Base-by-base conservation (phyloP, 2,797 vertebrate genomes). In the Ctenochaetus hawaiiensis region DNA sequence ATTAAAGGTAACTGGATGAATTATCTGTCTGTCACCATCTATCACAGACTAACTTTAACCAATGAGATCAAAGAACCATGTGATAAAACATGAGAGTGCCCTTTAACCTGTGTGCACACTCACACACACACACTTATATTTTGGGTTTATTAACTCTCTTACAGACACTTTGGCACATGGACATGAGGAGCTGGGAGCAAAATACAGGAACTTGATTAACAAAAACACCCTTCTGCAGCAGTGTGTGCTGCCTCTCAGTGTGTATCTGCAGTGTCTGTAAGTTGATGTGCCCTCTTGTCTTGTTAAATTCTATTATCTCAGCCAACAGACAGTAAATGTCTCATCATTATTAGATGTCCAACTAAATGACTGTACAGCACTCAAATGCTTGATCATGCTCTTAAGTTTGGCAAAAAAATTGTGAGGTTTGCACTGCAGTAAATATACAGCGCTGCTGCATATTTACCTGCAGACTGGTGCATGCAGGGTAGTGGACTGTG, bases 331-430 rank as follows among this genome's bases (percentile, higher is more conserved):
- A 52, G 61, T 16, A 56, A 76, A 70, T 20, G 13, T 65, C 47
- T 72, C 22, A 14, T 70, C 22, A 74, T 74, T 56, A 58, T 76
- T 53, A 75, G 22, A 22, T 54, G 22, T 45, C 52, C 39, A 20
- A 59, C 48, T 58, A 48, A 74, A 53, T 76, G 67, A 80, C 51
- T 39, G 34, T 8, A 45, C 34, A 57, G 34, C 23, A 22, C 41
- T 57, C 1, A 30, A 78, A 67, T 77, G 52, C 64, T 54, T 58
- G 56, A 54, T 65, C 23, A 1, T 56, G 43, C 41, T 75, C 26
- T 56, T 16, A 45, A 73, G 73, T 76, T 63, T 43, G 67, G 54
- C 44, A 71, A 54, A 84, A 82, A 86, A 78, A 77, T 58, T 57
- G 67, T 30, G 67, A 63, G 63, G 41, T 63, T 59, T 69, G 54